These are phyloP conservation scores for Eupithecia insigniata DNA, from an alignment of 2,888 invertebrate genomes.

Conservation along the genomic window DNA sequence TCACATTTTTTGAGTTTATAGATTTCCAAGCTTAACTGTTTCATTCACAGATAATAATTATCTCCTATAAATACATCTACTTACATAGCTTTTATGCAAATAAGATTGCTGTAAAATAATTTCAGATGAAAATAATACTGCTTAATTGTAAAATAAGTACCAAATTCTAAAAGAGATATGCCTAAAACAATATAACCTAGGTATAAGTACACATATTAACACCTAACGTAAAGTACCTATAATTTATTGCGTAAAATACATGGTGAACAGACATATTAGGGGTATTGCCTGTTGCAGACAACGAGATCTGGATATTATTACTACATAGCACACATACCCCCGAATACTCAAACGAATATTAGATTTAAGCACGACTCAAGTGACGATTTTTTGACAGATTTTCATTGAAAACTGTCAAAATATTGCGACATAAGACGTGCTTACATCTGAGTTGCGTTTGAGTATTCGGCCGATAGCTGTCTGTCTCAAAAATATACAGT, in stretches of 20 bases:
- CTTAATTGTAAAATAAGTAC: slow-evolving; percentile 33
- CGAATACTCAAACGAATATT: no score
- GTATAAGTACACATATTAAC: neutral
- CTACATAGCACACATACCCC: neutral
- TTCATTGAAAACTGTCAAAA: no score
- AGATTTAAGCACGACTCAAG: no score
- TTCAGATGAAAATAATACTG: slow-evolving; percentile 59
- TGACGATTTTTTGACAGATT: no score
- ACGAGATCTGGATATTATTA: neutral
- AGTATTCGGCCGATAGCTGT: no score
- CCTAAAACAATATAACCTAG: slow-evolving; percentile 7
- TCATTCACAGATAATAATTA: slow-evolving; percentile 2
- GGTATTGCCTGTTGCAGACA: neutral
- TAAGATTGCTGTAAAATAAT: no score
- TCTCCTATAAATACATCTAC: neutral
- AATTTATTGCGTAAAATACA: neutral
- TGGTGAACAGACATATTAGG: neutral
- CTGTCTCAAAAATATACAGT: neutral
- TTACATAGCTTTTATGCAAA: no score
- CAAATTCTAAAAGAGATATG: slow-evolving; percentile 45
- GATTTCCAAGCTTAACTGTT: slow-evolving; percentile 18
- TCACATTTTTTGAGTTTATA: slow-evolving; percentile 68
- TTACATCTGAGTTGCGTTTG: no score
- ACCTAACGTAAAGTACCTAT: neutral
- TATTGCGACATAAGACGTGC: no score